Evolutionary conservation across 2,797 vertebrate genomes (phyloP), one percentile per base, ranked within the genome.

Genomic region (Hydrocynus forskahlii): DNA sequence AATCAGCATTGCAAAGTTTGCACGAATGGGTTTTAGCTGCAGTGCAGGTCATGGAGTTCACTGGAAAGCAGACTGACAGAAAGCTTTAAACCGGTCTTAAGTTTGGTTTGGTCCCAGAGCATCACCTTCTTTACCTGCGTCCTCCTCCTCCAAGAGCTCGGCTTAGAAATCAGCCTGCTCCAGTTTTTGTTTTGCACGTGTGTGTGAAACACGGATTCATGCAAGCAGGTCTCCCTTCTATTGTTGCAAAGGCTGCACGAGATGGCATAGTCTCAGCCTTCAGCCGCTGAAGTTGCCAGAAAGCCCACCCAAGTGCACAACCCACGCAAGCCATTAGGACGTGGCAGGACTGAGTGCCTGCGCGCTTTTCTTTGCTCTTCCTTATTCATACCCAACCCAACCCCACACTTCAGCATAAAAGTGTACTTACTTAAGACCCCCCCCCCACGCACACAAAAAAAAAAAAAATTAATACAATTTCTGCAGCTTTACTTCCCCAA

Each of bases 251-350:
- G 52, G 9, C 35, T 74, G 17, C 13, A 60, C 4, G 6, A 59
- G 4, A 25, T 23, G 55, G 54, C 52, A 69, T 50, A 1, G 14
- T 48, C 43, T 48, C 12, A 73, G 6, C 55, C 72, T 59, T 48
- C 12, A 73, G 6, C 55, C 72, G 40, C 55, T 40, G 1, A 74
- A 70, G 43, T 52, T 70, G 68, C 21, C 67, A 69, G 21, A 19
- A 73, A 73, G 57, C 54, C 17, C 71, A 60, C 72, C 35, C 55
- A 74, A 74, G 35, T 59, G 29, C 12, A 43, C 54, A 40, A 59
- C 54, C 55, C 40, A 75, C n/a, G 35, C 55, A 75, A 25, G 55
- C 38, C 38, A 23, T 60, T 13, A 45, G 38, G 38, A 75, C 72
- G 40, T 45, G 19, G n/a, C 6, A 23, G 55, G 54, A 59, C 23